phyloP scores from a whole-genome alignment of 1,140 invertebrate genomes.

The Ectropis grisescens region DNA sequence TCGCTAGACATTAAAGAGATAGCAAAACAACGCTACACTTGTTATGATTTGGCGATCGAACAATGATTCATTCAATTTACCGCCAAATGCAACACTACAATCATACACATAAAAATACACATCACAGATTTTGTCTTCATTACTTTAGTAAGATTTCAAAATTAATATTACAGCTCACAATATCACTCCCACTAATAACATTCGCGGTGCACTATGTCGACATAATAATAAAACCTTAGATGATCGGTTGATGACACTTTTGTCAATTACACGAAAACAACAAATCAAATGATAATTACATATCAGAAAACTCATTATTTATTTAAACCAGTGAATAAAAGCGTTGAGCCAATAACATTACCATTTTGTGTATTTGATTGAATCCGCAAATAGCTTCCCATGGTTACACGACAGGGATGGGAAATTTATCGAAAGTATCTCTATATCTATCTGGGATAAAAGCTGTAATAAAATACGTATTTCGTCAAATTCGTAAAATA shows the following conservation, averaged over 20 bases:
- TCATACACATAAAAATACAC: too few relatives aligned
- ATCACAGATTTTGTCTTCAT: too few relatives aligned
- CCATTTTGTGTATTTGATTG: slow-evolving; percentile 57
- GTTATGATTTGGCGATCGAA: neutral
- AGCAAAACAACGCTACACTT: too few relatives aligned
- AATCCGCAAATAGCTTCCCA: slow-evolving; percentile 63
- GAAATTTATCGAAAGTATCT: neutral
- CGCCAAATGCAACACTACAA: neutral
- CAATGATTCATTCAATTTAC: neutral
- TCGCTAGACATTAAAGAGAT: neutral
- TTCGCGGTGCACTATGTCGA: too few relatives aligned
- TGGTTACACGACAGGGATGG: slow-evolving; percentile 34
- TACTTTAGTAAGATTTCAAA: too few relatives aligned
- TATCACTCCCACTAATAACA: too few relatives aligned
- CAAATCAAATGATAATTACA: too few relatives aligned
- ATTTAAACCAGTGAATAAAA: slow-evolving; percentile 21
- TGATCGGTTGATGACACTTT: too few relatives aligned
- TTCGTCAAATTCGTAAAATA: neutral
- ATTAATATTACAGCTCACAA: too few relatives aligned
- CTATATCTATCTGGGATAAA: neutral
- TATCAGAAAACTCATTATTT: too few relatives aligned
- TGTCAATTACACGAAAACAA: too few relatives aligned
- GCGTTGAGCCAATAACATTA: slow-evolving; percentile 50
- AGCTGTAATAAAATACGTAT: neutral
- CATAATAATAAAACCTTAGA: too few relatives aligned